These are phyloP conservation scores for Pterostichus madidus DNA, from an alignment of 2,888 invertebrate species.

Conservation along the genomic window DNA sequence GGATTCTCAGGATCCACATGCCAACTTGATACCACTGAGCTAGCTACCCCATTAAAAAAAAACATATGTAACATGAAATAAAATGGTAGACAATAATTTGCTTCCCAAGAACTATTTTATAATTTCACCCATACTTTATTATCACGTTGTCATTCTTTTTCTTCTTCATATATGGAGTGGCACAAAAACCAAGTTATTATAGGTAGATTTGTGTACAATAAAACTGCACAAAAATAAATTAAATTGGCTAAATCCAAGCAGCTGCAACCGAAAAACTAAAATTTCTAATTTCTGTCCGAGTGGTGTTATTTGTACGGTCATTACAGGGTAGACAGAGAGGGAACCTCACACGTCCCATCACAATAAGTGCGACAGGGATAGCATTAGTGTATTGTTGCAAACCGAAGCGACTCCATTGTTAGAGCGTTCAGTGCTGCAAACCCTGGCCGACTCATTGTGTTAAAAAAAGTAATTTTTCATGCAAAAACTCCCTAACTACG, in stretches of 20 bases:
- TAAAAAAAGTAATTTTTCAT: constrained; percentile 72
- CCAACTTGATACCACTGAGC: too few species aligned
- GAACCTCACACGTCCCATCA: constrained; percentile 17
- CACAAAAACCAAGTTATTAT: too few species aligned
- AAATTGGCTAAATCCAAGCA: constrained; percentile 8
- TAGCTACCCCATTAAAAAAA: too few species aligned
- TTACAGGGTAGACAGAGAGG: constrained; percentile 29
- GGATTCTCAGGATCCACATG: too few species aligned
- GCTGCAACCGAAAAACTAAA: constrained; percentile 30
- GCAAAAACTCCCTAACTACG: constrained; percentile 73
- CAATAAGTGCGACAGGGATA: constrained; percentile 29
- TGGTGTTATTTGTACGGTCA: constrained; percentile 57
- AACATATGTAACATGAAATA: too few species aligned
- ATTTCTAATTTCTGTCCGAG: constrained; percentile 54
- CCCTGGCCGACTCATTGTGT: constrained; percentile 65
- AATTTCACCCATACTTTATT: too few species aligned
- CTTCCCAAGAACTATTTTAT: too few species aligned
- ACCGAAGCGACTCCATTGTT: constrained; percentile 49
- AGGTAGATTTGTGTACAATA: constrained; percentile 1
- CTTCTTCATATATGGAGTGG: too few species aligned
- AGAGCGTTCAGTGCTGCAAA: constrained; percentile 49
- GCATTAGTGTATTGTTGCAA: constrained; percentile 57
- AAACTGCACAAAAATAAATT: constrained; percentile 23
- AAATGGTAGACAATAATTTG: too few species aligned
- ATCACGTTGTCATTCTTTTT: too few species aligned